A percentile compares a stretch with the other conserved stretches of the same genome.
Evolutionary conservation across 37 sponge, comb jelly and placozoan genomes (phyloP).

Genomic region (Beroe ovata): DNA sequence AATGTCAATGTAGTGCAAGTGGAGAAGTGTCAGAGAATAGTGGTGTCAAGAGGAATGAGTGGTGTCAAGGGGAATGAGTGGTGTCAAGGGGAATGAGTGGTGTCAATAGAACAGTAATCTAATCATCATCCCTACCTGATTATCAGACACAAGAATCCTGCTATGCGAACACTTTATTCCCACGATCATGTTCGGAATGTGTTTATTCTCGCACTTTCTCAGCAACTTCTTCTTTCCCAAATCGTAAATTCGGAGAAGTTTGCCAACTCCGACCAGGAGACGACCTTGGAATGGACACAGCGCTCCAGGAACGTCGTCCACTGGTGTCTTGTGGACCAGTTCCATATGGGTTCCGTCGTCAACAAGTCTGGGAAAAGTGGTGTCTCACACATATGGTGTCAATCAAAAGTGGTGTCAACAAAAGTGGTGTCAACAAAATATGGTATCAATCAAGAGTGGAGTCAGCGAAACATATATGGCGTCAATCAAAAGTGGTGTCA

Average conservation of each 20-base stretch:
- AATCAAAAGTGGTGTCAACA: neutral
- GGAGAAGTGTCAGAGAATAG: too few relatives aligned
- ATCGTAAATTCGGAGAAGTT: constrained; percentile 89
- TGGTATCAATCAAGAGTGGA: neutral
- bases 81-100: too few relatives aligned
- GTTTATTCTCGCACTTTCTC: constrained; percentile 98
- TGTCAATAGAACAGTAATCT: too few relatives aligned
- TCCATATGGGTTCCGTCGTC: constrained; percentile 84
- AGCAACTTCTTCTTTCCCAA: constrained; percentile 96
- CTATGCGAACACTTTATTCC: constrained; percentile 79
- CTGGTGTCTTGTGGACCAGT: constrained; percentile 90
- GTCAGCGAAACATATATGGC: neutral
- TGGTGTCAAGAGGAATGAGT: too few relatives aligned
- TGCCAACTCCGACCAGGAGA: constrained; percentile 90
- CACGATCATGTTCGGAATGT: constrained; percentile 87
- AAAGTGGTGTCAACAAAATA: neutral
- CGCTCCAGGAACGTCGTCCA: constrained; percentile 90
- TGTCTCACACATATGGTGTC: neutral
- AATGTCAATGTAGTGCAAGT: too few relatives aligned
- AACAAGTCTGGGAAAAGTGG: constrained; percentile 68
- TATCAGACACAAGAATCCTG: constrained; percentile 89
- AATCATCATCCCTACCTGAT: too few relatives aligned
- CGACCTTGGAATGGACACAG: constrained; percentile 79
- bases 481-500: neutral
- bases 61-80: too few relatives aligned